Conservation (phyloP, 2,113 vertebrate genomes). For the Ceyx cyanopectus region DNA sequence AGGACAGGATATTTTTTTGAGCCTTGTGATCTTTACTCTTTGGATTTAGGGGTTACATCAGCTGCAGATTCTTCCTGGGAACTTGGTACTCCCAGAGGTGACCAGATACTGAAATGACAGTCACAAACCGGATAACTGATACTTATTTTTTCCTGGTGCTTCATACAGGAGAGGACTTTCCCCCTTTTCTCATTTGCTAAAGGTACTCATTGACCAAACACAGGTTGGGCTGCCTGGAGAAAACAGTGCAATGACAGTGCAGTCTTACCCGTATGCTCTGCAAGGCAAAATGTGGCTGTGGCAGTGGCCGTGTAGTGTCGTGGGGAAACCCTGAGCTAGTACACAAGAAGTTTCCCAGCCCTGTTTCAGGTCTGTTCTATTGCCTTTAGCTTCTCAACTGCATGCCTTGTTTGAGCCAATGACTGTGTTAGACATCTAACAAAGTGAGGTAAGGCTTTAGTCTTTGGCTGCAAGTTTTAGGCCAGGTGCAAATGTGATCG, state of each 20-base stretch:
- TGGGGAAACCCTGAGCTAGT: background rate
- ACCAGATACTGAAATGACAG: background rate
- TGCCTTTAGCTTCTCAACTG: background rate
- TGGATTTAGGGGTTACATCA: background rate
- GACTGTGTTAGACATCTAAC: background rate
- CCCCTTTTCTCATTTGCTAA: background rate
- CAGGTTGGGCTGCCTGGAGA: background rate
- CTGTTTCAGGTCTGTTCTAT: background rate
- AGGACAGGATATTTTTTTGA: background rate
- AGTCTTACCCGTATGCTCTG: background rate
- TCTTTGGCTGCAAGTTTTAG: background rate
- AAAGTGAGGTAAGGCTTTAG: background rate
- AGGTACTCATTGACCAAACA: background rate
- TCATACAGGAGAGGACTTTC: background rate
- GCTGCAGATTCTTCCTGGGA: background rate
- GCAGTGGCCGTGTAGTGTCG: background rate
- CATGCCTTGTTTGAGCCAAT: background rate
- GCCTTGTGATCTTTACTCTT: background rate
- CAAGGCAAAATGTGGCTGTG: background rate
- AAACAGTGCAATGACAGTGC: background rate
- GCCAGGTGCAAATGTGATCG: background rate
- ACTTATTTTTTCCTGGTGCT: background rate
- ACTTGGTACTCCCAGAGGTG: background rate
- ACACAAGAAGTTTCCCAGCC: background rate
- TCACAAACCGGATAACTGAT: background rate